Base-by-base conservation (phyloP, 2,888 invertebrate genomes). In the Eubasilissa splendida region DNA sequence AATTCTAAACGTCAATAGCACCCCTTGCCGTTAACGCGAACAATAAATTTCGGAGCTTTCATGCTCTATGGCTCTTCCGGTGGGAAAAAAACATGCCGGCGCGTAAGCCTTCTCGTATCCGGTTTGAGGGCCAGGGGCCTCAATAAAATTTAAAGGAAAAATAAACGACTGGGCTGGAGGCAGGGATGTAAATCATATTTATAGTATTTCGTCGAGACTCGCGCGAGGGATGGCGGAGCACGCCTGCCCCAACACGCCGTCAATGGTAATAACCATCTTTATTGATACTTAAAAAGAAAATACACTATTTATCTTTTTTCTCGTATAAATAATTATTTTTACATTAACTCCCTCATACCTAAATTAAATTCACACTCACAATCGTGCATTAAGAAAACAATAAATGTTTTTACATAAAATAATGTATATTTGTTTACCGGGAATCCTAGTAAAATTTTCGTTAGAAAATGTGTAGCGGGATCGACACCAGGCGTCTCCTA, bases 111-210 rank as follows among this genome's bases (percentile, higher is more conserved):
- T 70, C 60, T 78, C 71, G 71, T 54, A 71, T 78, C 71, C 78
- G 78, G 60, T 63, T 52, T 77, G 78, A 63, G 71, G 71, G 77
- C 77, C 75, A 12, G 52, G 76, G 82, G 60, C 76, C 71, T 77
- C 71, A 77, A 77, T 77, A 77, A 82, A 82, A 75, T 80, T 65
- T 76, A 74, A 75, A 80, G 80, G 59, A 59, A 70, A 80, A 80
- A 82, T 77, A 82, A 80, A 80, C 80, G 82, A 78, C 80, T 80
- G 65, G 77, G 79, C 63, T 63, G 81, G 74, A 33, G 73, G 59
- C 68, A 63, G 59, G 70, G 65, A 82, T 82, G 82, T 82, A 82
- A 82, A 82, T 82, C 82, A 82, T 82, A 82, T 82, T 82, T 82
- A 82, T 79, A 56, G 76, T 82, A 80, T 80, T 82, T 68, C 77